Conservation (phyloP, 2,797 vertebrate genomes). For the Enteromius treurensis region DNA sequence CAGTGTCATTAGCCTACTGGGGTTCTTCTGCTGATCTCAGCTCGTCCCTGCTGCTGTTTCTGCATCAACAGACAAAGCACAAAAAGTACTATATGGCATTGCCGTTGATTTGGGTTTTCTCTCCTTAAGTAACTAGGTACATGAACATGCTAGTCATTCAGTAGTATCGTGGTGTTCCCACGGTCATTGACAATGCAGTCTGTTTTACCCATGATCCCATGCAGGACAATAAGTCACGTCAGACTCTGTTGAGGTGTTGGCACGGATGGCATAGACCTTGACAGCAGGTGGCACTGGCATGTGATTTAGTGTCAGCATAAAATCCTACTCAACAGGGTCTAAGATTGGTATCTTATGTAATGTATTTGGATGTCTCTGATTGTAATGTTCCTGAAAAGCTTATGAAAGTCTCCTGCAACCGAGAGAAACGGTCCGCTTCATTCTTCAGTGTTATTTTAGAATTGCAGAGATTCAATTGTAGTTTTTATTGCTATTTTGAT, state of each 20-base stretch:
- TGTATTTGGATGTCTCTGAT: not conserved
- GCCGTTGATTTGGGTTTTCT: not conserved
- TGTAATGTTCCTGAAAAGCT: not conserved
- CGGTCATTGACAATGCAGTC: not conserved
- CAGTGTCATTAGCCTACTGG: not conserved
- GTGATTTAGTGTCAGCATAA: conserved; percentile 29
- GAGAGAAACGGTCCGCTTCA: not conserved
- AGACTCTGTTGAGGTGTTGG: conserved; percentile 10
- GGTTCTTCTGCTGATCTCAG: conserved; percentile 23
- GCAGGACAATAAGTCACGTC: not conserved
- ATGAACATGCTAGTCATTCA: not conserved
- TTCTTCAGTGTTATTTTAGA: not conserved
- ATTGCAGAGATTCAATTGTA: not conserved
- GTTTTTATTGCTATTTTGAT: not conserved
- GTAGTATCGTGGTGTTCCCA: not conserved
- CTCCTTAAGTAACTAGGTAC: not conserved
- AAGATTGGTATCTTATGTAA: conserved; percentile 17
- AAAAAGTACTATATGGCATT: not conserved
- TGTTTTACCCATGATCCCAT: not conserved
- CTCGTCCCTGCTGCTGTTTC: conserved; percentile 3
- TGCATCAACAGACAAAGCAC: not conserved
- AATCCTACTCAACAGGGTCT: not conserved
- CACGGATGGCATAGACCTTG: conserved; percentile 21
- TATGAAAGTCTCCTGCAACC: not conserved
- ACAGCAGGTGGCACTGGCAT: conserved; percentile 38